These are phyloP conservation scores for Bombyx mandarina DNA, from an alignment of 1,140 invertebrate genomes.

Conservation along the genomic window DNA sequence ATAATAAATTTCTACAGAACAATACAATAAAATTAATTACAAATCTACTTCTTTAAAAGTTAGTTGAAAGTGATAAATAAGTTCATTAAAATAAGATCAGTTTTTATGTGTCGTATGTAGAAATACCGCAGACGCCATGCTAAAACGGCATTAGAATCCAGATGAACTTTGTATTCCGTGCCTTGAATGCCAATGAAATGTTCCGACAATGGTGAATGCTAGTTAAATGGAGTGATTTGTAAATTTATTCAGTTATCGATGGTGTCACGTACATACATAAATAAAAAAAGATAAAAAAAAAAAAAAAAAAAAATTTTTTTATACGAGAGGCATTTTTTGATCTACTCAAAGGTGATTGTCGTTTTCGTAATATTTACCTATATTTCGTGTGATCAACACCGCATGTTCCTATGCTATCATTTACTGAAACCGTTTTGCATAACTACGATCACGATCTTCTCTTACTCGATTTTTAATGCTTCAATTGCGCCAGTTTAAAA, in stretches of 20 bases:
- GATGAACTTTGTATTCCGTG: slow-evolving; percentile 34
- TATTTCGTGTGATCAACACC: slow-evolving; percentile 20
- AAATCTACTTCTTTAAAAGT: too few relatives aligned
- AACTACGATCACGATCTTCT: slow-evolving; percentile 42
- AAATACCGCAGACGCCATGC: slow-evolving; percentile 27
- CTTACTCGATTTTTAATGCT: slow-evolving; percentile 37
- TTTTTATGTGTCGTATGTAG: slow-evolving; percentile 17
- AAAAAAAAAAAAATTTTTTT: too few relatives aligned
- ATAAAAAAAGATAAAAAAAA: too few relatives aligned
- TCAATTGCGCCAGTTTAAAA: slow-evolving; percentile 45
- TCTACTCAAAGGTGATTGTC: too few relatives aligned
- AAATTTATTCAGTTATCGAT: neutral
- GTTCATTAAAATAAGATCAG: neutral
- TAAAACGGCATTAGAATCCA: slow-evolving; percentile 44
- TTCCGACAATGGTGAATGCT: too few relatives aligned
- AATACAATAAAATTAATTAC: too few relatives aligned
- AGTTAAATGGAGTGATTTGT: too few relatives aligned
- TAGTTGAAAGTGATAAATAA: too few relatives aligned
- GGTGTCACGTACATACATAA: neutral
- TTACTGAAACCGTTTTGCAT: slow-evolving; percentile 36
- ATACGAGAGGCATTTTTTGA: neutral
- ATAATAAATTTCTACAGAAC: too few relatives aligned
- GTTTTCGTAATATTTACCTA: neutral
- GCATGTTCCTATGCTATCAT: slow-evolving; percentile 26
- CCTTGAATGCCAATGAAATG: slow-evolving; percentile 31